Evolutionary conservation across 2,113 vertebrate species (phyloP).

Genomic region (Machaerirhynchus nigripectus): DNA sequence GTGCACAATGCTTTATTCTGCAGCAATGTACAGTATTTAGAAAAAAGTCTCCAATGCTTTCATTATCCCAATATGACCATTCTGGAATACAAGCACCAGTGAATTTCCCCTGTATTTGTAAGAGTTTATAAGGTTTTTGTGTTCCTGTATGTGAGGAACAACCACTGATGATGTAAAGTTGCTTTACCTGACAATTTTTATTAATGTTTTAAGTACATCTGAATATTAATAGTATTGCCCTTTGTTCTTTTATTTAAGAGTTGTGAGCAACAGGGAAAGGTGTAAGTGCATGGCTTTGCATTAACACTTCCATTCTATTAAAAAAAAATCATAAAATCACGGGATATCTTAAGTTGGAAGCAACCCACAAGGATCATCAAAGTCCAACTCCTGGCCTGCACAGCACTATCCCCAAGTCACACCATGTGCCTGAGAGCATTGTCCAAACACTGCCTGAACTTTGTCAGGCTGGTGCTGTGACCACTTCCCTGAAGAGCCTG

Average conservation of each 20-base stretch:
- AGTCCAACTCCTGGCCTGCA: not conserved
- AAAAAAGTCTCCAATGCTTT: not conserved
- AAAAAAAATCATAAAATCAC: not conserved
- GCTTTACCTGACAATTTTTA: not conserved
- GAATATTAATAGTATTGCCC: not conserved
- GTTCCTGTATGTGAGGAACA: not conserved
- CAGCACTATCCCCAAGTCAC: not conserved
- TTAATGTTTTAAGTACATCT: not conserved
- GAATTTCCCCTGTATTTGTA: not conserved
- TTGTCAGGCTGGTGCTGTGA: too few species aligned
- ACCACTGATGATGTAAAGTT: not conserved
- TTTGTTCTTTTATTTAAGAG: not conserved
- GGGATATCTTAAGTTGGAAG: not conserved
- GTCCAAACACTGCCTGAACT: not conserved
- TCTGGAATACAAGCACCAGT: not conserved
- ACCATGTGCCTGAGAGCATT: not conserved
- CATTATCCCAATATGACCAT: not conserved
- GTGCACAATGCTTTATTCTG: not conserved
- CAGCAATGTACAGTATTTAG: not conserved
- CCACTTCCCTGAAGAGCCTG: not conserved
- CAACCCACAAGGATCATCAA: not conserved
- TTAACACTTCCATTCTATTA: not conserved
- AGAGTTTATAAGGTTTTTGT: not conserved
- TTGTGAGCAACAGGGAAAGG: not conserved
- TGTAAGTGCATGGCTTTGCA: not conserved